Evolutionary conservation across 2,797 vertebrate genomes (phyloP).

Genomic region (Crocodylus rhombifer): DNA sequence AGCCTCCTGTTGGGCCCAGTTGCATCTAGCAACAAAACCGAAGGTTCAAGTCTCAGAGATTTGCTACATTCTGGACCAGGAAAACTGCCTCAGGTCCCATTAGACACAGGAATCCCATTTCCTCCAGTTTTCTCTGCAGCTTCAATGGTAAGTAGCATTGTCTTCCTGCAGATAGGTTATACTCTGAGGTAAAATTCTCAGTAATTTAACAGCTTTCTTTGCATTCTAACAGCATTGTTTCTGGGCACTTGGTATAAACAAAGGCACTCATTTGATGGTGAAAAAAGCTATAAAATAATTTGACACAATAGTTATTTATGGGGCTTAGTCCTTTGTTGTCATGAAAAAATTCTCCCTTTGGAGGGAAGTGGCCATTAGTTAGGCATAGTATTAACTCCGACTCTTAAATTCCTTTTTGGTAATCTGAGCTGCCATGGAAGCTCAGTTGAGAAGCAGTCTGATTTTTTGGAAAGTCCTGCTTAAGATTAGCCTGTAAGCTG

Average conservation of each 20-base stretch:
- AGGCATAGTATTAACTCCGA: not conserved
- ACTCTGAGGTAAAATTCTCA: not conserved
- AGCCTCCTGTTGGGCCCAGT: conserved; percentile 94
- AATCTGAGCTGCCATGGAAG: not conserved
- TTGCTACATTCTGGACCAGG: conserved; percentile 97
- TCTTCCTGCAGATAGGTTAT: not conserved
- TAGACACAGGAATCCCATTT: conserved; percentile 94
- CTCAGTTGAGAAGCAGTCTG: not conserved
- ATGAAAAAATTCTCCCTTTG: not conserved
- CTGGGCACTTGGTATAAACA: not conserved
- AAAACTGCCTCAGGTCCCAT: conserved; percentile 91
- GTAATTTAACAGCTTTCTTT: not conserved
- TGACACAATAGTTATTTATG: not conserved
- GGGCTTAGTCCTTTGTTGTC: not conserved
- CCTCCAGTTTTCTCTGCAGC: conserved; percentile 94
- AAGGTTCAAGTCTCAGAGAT: conserved; percentile 97
- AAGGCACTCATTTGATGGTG: not conserved
- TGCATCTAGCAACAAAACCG: conserved; percentile 92
- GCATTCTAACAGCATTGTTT: not conserved
- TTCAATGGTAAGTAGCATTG: conserved; percentile 85
- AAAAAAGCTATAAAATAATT: not conserved
- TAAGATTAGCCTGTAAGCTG: not conserved
- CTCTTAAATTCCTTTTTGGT: too few relatives aligned
- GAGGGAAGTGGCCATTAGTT: not conserved
- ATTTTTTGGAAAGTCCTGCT: not conserved